A percentile compares a stretch with the other conserved stretches of the same genome.
Conservation (phyloP, 2,888 invertebrate genomes). For the Cheilosia urbana region DNA sequence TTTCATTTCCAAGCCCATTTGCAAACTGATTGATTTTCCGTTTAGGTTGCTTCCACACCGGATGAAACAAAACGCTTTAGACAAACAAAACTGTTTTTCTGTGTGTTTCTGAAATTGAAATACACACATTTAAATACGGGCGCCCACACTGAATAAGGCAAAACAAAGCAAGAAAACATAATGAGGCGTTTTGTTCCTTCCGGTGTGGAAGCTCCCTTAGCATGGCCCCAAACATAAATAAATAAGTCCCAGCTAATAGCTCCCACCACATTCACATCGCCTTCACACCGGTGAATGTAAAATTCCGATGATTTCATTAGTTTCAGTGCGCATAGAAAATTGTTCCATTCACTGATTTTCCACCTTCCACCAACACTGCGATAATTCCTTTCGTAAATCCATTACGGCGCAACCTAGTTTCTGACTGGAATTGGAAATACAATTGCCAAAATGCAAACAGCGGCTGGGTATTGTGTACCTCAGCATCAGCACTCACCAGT, state of each 20-base stretch:
- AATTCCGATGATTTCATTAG: slow-evolving; percentile 64
- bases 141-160: too few species aligned
- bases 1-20: too few species aligned
- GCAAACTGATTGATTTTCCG: too few species aligned
- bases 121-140: too few species aligned
- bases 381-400: slow-evolving; percentile 70
- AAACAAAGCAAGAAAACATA: too few species aligned
- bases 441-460: slow-evolving; percentile 47
- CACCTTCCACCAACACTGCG: slow-evolving; percentile 58
- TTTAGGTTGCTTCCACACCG: too few species aligned
- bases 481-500: not conserved
- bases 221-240: too few species aligned
- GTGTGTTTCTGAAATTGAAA: too few species aligned
- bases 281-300: slow-evolving; percentile 26
- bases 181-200: too few species aligned
- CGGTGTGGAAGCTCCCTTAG: too few species aligned
- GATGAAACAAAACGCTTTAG: too few species aligned
- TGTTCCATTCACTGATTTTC: slow-evolving; percentile 57
- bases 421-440: slow-evolving; percentile 59
- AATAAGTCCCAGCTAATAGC: not conserved
- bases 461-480: not conserved
- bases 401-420: slow-evolving; percentile 62
- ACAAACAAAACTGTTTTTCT: too few species aligned
- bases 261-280: not conserved
- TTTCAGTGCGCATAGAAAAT: slow-evolving; percentile 62